Percentiles rank a stretch among this genome's conserved stretches.
phyloP scores from a whole-genome alignment of 2,888 invertebrate species.

The Zygaena filipendulae region DNA sequence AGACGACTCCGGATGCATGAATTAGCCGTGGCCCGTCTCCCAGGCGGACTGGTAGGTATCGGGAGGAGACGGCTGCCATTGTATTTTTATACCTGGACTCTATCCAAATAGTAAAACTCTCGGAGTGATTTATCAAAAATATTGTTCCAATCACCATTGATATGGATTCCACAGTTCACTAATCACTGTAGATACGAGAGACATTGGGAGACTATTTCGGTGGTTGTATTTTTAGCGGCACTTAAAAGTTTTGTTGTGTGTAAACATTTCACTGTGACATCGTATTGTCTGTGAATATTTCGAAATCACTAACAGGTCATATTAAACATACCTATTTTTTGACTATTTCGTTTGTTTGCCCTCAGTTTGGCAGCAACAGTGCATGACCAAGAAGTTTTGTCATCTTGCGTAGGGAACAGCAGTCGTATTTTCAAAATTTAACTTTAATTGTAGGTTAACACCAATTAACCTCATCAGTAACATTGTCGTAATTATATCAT shows the following conservation, averaged over 20 bases:
- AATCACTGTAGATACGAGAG: background rate
- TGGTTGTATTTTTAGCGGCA: conserved; percentile 15
- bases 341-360: too few species aligned
- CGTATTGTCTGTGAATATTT: conserved; percentile 5
- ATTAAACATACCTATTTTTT: background rate
- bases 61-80: conserved; percentile 44
- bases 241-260: conserved; percentile 15
- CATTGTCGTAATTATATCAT: too few species aligned
- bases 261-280: conserved; percentile 19
- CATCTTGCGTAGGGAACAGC: too few species aligned
- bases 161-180: conserved; percentile 8
- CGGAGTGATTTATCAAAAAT: conserved; percentile 35
- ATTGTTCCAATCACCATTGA: conserved; percentile 24
- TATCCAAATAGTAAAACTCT: conserved; percentile 62
- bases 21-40: conserved; percentile 28
- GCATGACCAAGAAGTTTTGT: too few species aligned
- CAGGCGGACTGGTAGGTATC: conserved; percentile 45
- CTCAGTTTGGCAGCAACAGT: too few species aligned
- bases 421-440: too few species aligned
- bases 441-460: too few species aligned
- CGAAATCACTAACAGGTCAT: background rate
- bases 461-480: too few species aligned
- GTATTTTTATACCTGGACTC: conserved; percentile 63
- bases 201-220: too few species aligned
- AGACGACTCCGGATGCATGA: conserved; percentile 16